Base-by-base conservation (phyloP, 2,113 vertebrate species). In the Chionodraco myersi region DNA sequence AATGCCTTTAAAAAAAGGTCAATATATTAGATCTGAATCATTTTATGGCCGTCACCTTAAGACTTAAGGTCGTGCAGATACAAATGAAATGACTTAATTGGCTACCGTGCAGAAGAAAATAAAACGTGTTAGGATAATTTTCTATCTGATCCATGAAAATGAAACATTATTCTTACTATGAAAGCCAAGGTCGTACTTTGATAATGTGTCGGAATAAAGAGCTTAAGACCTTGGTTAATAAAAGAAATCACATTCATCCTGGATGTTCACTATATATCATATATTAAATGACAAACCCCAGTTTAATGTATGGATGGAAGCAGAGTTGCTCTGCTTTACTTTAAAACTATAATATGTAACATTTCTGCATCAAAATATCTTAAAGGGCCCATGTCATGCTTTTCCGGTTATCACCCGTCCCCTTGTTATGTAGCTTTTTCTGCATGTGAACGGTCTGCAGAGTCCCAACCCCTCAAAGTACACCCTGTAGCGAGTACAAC, bases 51-150 rank as follows among this genome's bases (percentile, higher is more conserved):
- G 52, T 75, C 80, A 76, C 65, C 80, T 76, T n/a, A 21, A 59
- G 18, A 84, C 58, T 82, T 68, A 58, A 72, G 91, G 86, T 88
- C 83, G 80, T 7, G 64, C 34, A n/a, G 72, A 83, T 75, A 63
- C 77, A 83, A 65, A 79, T 36, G 34, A 83, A 89, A 85, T 73
- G 11, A 82, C 68, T 82, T 80, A 79, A 87, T 82, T 90, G 74
- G 83, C 45, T 53, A 23, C 10, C 41, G 71, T 62, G 63, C 26
- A 57, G 77, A n/a, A 57, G 6, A 8, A 41, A 7, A 72, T 81
- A 83, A 83, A 84, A 6, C 4, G n/a, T 2, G 21, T 59, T 18
- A 12, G 57, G 69, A 63, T 21, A 71, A 53, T 70, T 78, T 76
- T 77, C 36, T 58, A 51, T 79, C 62, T 21, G 34, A 72, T 77